Conservation (phyloP, 2,113 vertebrate genomes). For the Colossoma macropomum region DNA sequence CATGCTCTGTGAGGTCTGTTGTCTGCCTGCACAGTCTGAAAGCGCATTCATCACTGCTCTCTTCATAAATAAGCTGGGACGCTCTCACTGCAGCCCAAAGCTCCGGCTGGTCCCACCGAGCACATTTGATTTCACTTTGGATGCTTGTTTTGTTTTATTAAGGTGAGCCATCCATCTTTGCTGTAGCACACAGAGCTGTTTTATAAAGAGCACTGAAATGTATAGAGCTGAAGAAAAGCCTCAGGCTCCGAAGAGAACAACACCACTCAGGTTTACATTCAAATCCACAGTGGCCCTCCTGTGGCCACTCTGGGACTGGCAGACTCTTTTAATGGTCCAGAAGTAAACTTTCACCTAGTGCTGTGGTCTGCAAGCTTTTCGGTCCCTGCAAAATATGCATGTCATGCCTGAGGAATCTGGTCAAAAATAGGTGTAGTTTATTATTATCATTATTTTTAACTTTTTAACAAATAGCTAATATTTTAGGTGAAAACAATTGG, state of each 20-base stretch:
- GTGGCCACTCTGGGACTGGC: constrained; percentile 15
- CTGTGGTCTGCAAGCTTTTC: not conserved
- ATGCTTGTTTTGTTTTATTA: constrained; percentile 46
- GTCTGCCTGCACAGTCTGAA: constrained; percentile 38
- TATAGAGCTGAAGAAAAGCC: constrained; percentile 18
- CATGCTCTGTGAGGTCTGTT: constrained; percentile 70
- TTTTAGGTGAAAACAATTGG: too few species aligned
- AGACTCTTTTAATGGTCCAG: constrained; percentile 4
- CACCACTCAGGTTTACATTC: constrained; percentile 18
- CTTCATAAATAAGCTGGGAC: constrained; percentile 43
- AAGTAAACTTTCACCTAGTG: not conserved
- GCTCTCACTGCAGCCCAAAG: constrained; percentile 46
- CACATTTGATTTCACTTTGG: constrained; percentile 37
- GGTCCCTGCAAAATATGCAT: not conserved
- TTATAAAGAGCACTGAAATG: constrained; percentile 12
- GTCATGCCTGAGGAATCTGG: not conserved
- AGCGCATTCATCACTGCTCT: constrained; percentile 52
- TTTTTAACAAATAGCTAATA: too few species aligned
- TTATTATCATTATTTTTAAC: too few species aligned
- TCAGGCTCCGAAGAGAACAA: constrained; percentile 37
- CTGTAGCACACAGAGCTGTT: constrained; percentile 5
- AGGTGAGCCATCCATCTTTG: constrained; percentile 53
- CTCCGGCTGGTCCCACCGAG: constrained; percentile 26
- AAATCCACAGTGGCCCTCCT: constrained; percentile 20
- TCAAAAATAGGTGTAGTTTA: not conserved